phyloP scores from a whole-genome alignment of 2,888 invertebrate species.

The Enoplolaimus lenunculus region DNA sequence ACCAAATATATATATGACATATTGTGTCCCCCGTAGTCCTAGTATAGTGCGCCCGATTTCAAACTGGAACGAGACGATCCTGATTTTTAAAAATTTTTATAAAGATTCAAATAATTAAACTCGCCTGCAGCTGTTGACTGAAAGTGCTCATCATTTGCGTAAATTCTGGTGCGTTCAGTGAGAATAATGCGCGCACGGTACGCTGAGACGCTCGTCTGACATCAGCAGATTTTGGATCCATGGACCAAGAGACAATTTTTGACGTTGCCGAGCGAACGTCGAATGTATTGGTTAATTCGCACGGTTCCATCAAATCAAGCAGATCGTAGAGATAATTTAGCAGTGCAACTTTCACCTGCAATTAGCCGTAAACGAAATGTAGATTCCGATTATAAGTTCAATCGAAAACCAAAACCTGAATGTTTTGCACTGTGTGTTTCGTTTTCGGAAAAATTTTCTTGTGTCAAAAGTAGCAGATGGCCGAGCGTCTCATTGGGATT shows the following conservation, averaged over 20 bases:
- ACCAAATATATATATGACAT: too few species aligned
- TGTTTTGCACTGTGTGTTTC: too few species aligned
- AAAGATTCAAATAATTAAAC: too few species aligned
- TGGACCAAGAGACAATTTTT: conserved; percentile 58
- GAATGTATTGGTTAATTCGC: conserved; percentile 48
- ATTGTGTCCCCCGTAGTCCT: too few species aligned
- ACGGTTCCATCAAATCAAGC: conserved; percentile 42
- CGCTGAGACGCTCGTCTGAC: conserved; percentile 53
- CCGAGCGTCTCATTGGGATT: too few species aligned
- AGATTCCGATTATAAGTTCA: neutral
- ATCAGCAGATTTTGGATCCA: conserved; percentile 55
- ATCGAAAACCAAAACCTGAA: too few species aligned
- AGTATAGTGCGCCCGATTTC: too few species aligned
- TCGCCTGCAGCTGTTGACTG: conserved; percentile 41
- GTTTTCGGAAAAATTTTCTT: too few species aligned
- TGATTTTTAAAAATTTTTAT: too few species aligned
- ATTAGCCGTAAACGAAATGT: conserved; percentile 42
- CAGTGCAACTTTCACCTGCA: conserved; percentile 47
- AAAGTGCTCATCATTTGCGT: conserved; percentile 53
- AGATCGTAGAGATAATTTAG: conserved; percentile 46
- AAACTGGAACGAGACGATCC: too few species aligned
- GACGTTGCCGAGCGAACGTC: conserved; percentile 50
- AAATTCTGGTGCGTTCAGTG: conserved; percentile 75
- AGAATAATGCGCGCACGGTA: conserved; percentile 66
- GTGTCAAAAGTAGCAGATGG: too few species aligned